Evolutionary conservation across 1,140 invertebrate species (phyloP).

Genomic region (Neodiprion lecontei): DNA sequence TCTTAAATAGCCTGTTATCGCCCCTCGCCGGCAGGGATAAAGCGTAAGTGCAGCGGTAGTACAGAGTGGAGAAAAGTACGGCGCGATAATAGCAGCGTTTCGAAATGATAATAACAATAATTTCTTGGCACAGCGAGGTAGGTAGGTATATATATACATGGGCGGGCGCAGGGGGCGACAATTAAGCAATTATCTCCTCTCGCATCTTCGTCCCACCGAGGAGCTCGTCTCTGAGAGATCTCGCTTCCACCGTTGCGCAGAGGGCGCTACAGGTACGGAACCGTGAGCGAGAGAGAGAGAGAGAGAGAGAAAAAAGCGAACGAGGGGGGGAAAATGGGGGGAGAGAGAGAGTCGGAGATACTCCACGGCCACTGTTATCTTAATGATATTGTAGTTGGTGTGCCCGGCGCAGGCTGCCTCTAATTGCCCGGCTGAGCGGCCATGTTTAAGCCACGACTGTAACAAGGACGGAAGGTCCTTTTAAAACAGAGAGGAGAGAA

Average conservation of each 20-base stretch:
- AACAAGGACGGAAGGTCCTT: conserved; percentile 6
- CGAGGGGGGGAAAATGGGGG: not conserved
- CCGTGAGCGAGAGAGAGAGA: not conserved
- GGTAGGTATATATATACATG: conserved; percentile 9
- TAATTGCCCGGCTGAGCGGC: conserved; percentile 56
- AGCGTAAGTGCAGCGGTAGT: too few relatives aligned
- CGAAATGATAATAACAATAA: not conserved
- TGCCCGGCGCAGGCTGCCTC: conserved; percentile 53
- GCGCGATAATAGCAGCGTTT: not conserved
- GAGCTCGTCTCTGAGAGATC: conserved; percentile 12
- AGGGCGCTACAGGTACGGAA: not conserved
- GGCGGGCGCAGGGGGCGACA: conserved; percentile 42
- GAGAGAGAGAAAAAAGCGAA: not conserved
- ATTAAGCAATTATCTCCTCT: conserved; percentile 51
- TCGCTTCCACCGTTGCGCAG: conserved; percentile 22
- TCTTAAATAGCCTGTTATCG: not conserved
- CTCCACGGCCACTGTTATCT: conserved; percentile 23
- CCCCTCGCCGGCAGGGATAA: too few relatives aligned
- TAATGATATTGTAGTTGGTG: conserved; percentile 57
- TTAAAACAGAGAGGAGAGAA: conserved; percentile 1
- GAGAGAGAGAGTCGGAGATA: not conserved
- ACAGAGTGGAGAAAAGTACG: too few relatives aligned
- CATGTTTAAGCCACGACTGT: conserved; percentile 40
- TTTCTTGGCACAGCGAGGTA: not conserved
- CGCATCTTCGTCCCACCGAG: conserved; percentile 28